Conservation (phyloP, 2,888 invertebrate species). For the Branchellion lobata region DNA sequence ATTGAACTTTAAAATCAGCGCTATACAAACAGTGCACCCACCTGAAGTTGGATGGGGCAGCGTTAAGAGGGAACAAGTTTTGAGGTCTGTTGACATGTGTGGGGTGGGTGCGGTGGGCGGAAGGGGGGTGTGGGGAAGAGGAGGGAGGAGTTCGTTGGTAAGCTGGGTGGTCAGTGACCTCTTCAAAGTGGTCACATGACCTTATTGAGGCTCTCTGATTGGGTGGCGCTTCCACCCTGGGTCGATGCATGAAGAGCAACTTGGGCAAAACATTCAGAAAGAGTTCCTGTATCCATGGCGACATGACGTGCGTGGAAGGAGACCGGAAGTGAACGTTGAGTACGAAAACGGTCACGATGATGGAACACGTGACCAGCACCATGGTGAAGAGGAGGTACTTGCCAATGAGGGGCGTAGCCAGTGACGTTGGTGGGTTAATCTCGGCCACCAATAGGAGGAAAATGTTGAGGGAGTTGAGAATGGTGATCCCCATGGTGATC, state of each 20-base stretch:
- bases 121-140: not conserved
- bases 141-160: too few relatives aligned
- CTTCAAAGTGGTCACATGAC: not conserved
- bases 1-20: too few relatives aligned
- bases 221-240: conserved; percentile 59
- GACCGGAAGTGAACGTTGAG: conserved; percentile 96
- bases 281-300: conserved; percentile 91
- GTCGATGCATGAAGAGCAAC: conserved; percentile 85
- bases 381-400: conserved; percentile 93
- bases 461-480: conserved; percentile 96
- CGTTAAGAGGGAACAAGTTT: not conserved
- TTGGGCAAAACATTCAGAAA: conserved; percentile 92
- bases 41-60: conserved; percentile 10
- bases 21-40: not conserved
- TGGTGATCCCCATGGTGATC: conserved; percentile 91
- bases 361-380: conserved; percentile 94
- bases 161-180: not conserved
- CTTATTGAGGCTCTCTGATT: not conserved
- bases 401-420: conserved; percentile 92
- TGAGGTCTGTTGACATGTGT: not conserved
- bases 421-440: conserved; percentile 94
- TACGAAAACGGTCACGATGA: conserved; percentile 95
- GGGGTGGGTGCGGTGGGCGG: too few relatives aligned
- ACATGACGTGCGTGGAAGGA: conserved; percentile 95
- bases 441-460: conserved; percentile 97